phyloP scores from a whole-genome alignment of 2,888 invertebrate genomes.

The Orthosia gracilis region DNA sequence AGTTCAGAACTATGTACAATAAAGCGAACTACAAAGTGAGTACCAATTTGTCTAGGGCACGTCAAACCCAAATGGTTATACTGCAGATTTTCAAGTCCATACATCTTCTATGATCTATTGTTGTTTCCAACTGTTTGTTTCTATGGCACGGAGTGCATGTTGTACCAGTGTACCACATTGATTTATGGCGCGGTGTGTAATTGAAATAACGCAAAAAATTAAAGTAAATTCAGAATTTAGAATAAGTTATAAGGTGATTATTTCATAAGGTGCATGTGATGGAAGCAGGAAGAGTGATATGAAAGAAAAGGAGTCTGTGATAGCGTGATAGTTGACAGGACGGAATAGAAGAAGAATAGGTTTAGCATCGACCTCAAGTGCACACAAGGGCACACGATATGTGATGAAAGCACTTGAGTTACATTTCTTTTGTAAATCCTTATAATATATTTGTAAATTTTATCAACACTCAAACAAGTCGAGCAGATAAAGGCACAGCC shows the following conservation, averaged over 20 bases:
- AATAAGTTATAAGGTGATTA: neutral
- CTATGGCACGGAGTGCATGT: neutral
- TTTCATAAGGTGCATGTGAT: neutral
- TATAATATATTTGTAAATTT: neutral
- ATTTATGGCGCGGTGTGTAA: neutral
- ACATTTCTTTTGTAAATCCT: neutral
- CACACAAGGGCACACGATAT: too few relatives aligned
- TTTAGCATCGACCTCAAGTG: too few relatives aligned
- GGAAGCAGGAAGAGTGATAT: too few relatives aligned
- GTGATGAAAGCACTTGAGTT: neutral
- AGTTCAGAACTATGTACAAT: constrained; percentile 65
- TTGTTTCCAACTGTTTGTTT: constrained; percentile 48
- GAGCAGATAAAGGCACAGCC: too few relatives aligned
- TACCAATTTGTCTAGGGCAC: constrained; percentile 60
- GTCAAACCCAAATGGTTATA: constrained; percentile 61
- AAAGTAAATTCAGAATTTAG: neutral
- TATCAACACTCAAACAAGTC: too few relatives aligned
- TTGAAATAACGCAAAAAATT: neutral
- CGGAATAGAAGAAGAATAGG: too few relatives aligned
- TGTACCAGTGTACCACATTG: neutral
- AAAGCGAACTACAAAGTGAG: constrained; percentile 53
- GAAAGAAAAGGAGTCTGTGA: too few relatives aligned
- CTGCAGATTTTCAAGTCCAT: constrained; percentile 57
- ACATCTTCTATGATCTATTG: constrained; percentile 59
- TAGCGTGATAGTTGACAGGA: too few relatives aligned